Base-by-base conservation (phyloP, 2,888 invertebrate species). In the Philaethria dido region DNA sequence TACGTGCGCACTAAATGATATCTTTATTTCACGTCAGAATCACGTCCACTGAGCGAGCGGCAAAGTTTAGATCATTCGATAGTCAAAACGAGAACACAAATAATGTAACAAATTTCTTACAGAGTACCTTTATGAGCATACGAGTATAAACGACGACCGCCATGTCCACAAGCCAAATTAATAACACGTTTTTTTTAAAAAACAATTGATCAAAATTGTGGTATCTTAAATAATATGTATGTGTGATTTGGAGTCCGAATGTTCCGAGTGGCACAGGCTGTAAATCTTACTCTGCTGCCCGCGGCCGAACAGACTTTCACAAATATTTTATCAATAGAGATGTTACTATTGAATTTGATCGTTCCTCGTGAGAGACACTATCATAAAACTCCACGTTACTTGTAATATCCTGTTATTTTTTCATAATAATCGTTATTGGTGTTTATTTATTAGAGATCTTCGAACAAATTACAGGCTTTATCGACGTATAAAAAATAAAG, bases 381-480 rank as follows among this genome's bases (percentile, higher is more conserved):
- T 78, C 84, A 85, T 89, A 88, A 88, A 89, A 82, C 83, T 85
- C 84, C 80, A 77, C 75, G 77, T 78, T 82, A 78, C 81, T 76
- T 80, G 84, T 92, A 91, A 92, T 92, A 91, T 91, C 90, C 91
- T 91, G 88, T 92, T 90, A 91, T 91, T 91, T 91, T 87, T 87
- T 88, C 86, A 82, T 92, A 92, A 92, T 92, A 91, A 92, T 92
- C 88, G 88, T 92, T 92, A 92, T 92, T 92, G 91, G 86, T 91
- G 91, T 92, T 92, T 92, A 92, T 92, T 92, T 92, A 92, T 92
- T 91, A 90, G 89, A 86, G 89, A 83, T 84, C 83, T 84, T 82
- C 86, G 79, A 83, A 82, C 89, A 92, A 92, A 92, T 92, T 92
- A 92, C 85, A 91, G 91, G 91, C 88, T 90, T 86, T 90, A 87